phyloP scores from a whole-genome alignment of 2,797 vertebrate genomes.

The Fistularia commersonii region DNA sequence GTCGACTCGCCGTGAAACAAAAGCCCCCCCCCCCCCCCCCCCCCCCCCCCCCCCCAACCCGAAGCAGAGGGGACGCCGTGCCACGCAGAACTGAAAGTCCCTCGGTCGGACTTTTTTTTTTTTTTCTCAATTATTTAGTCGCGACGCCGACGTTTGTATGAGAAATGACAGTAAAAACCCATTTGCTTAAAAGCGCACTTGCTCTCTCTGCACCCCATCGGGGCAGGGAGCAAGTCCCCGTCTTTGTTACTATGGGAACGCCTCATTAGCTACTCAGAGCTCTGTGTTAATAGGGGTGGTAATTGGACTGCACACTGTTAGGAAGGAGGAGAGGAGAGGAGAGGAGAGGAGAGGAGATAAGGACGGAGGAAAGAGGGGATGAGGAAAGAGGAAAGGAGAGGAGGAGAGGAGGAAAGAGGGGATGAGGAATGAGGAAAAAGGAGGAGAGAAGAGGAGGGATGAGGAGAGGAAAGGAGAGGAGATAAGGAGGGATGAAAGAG shows the following conservation, averaged over 20 bases:
- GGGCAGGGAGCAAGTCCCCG: background rate
- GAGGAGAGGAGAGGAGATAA: constrained; percentile 3
- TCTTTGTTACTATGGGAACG: constrained; percentile 13
- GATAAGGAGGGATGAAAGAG: no score
- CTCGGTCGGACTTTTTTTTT: no score
- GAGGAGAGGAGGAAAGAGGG: no score
- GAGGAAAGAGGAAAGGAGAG: no score
- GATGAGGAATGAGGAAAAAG: no score
- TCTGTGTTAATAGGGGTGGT: constrained; percentile 7
- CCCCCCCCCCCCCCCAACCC: constrained; percentile 37
- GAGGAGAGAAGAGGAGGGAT: no score
- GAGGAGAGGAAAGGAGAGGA: no score
- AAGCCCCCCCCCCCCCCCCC: constrained; percentile 43
- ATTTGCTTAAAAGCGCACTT: no score
- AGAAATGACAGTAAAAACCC: constrained; percentile 22
- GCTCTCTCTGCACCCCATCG: no score
- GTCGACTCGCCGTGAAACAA: constrained; percentile 45
- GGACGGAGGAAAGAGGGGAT: no score
- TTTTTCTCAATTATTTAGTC: no score
- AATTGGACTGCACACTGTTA: constrained; percentile 5
- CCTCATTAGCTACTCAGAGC: constrained; percentile 25
- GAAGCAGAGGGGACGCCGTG: constrained; percentile 52
- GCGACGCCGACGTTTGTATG: no score
- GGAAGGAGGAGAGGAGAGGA: background rate
- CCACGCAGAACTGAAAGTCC: constrained; percentile 51